Conservation (phyloP, 2,888 invertebrate species). For the Torymus tubicola region DNA sequence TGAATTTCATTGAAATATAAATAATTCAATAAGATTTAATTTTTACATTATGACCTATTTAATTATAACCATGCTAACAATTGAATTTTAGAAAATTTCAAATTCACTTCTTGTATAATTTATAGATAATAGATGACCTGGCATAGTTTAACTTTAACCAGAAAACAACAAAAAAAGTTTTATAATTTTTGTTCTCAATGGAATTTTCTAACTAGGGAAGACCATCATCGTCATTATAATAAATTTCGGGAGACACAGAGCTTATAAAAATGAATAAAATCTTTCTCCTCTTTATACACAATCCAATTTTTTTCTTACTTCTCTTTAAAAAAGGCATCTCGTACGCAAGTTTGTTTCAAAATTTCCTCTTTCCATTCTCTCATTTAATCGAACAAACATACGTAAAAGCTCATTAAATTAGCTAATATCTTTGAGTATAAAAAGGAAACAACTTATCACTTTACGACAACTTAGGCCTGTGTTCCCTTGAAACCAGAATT, state of each 20-base stretch:
- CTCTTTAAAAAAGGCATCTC: conserved; percentile 50
- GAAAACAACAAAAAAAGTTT: conserved; percentile 23
- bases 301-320: conserved; percentile 25
- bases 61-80: conserved; percentile 19
- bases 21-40: conserved; percentile 35
- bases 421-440: conserved; percentile 55
- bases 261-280: conserved; percentile 51
- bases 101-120: conserved; percentile 4
- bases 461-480: conserved; percentile 53
- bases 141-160: conserved; percentile 17
- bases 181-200: conserved; percentile 49
- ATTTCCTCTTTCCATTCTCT: conserved; percentile 28
- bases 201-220: conserved; percentile 58
- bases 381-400: conserved; percentile 43
- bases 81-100: conserved; percentile 10
- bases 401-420: conserved; percentile 54
- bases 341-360: conserved; percentile 42
- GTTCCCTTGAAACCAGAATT: conserved; percentile 48
- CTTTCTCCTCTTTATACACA: conserved; percentile 43
- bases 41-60: conserved; percentile 16
- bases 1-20: neutral
- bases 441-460: conserved; percentile 57
- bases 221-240: conserved; percentile 49
- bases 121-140: neutral
- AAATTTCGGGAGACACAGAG: conserved; percentile 48